These are phyloP conservation scores for Paralichthys olivaceus DNA, from an alignment of 2,113 vertebrate species.

Conservation along the genomic window DNA sequence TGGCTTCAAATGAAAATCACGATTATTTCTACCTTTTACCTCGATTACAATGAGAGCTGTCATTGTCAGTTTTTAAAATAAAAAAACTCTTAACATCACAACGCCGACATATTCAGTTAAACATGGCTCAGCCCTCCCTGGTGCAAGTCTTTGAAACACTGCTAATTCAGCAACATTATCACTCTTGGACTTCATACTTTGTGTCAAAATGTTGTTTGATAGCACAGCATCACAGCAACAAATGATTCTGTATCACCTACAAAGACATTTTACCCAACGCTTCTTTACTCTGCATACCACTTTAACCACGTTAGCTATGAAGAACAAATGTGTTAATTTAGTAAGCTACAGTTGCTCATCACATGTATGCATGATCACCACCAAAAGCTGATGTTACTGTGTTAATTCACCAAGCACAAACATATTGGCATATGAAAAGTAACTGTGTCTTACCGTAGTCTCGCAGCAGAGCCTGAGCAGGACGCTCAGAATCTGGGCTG, in stretches of 20 bases:
- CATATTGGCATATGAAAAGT: background rate
- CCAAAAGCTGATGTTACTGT: background rate
- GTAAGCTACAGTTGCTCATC: background rate
- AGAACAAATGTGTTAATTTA: constrained; percentile 47
- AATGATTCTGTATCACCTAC: constrained; percentile 64
- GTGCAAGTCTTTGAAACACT: constrained; percentile 24
- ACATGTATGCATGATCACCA: background rate
- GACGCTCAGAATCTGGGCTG: constrained; percentile 92
- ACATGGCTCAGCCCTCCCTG: constrained; percentile 37
- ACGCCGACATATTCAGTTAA: background rate
- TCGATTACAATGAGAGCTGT: too few species aligned
- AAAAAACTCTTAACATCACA: background rate
- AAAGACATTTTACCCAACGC: constrained; percentile 78
- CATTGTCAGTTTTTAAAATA: background rate
- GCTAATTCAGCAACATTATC: constrained; percentile 1
- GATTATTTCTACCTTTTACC: too few species aligned
- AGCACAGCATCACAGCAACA: constrained; percentile 73
- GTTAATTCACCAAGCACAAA: constrained; percentile 5
- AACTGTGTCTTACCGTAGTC: constrained; percentile 89
- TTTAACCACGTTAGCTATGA: constrained; percentile 78
- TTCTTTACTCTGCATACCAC: constrained; percentile 77
- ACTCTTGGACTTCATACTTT: background rate
- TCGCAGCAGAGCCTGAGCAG: constrained; percentile 90
- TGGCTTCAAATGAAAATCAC: too few species aligned
- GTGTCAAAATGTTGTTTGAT: constrained; percentile 2